Conservation (phyloP, 2,113 vertebrate species). For the Ancistrus triradiatus region DNA sequence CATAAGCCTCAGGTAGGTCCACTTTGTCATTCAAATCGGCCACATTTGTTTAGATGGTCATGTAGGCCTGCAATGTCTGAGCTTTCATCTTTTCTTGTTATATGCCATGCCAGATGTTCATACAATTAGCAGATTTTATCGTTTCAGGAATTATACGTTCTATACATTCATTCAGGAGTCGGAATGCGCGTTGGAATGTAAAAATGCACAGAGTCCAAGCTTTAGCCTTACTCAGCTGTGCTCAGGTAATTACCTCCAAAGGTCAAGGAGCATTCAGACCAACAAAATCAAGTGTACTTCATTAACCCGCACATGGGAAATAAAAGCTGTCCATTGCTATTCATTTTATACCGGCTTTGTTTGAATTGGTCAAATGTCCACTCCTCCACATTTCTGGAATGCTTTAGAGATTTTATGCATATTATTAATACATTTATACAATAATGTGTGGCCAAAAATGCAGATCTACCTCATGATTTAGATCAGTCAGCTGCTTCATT, state of each 20-base stretch:
- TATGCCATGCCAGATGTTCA: not conserved
- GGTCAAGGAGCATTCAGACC: slow-evolving; percentile 7
- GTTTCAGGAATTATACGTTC: too few relatives aligned
- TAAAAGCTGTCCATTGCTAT: not conserved
- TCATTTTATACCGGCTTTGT: not conserved
- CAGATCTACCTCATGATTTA: too few relatives aligned
- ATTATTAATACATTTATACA: not conserved
- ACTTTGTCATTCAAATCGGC: not conserved
- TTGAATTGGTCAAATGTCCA: not conserved
- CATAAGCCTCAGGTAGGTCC: slow-evolving; percentile 12
- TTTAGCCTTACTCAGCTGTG: not conserved
- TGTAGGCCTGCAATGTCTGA: not conserved
- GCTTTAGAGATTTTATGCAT: not conserved
- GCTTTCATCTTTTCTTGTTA: not conserved
- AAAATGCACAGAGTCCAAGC: too few relatives aligned
- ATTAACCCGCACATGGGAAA: not conserved
- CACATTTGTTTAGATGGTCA: not conserved
- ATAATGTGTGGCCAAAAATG: not conserved
- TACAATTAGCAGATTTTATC: not conserved
- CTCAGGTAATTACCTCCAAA: not conserved
- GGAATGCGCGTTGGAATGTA: too few relatives aligned
- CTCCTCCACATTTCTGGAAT: not conserved
- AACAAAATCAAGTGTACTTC: slow-evolving; percentile 5
- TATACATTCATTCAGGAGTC: too few relatives aligned
- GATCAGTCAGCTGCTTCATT: not conserved